Percentiles rank a stretch among this genome's conserved stretches.
These are phyloP conservation scores for Ericerus pela DNA, from an alignment of 1,140 invertebrate species.

Conservation along the genomic window DNA sequence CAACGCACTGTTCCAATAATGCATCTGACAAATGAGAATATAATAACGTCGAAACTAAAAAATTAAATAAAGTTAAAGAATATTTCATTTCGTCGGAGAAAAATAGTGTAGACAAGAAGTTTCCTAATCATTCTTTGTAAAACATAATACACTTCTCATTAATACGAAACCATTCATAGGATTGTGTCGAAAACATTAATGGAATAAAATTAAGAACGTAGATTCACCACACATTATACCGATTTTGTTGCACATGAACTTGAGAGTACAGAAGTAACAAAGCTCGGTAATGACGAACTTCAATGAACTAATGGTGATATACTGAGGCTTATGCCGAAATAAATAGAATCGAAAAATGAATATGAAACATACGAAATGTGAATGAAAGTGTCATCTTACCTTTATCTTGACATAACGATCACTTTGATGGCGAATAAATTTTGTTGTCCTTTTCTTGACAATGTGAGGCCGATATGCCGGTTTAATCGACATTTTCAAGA, in stretches of 20 bases:
- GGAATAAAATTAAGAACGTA: background rate
- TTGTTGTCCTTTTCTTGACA: slow-evolving; percentile 91
- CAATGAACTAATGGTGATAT: too few relatives aligned
- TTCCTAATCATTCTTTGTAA: background rate
- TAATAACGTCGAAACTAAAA: background rate
- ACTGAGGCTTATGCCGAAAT: too few relatives aligned
- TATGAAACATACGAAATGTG: background rate
- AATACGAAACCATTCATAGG: too few relatives aligned
- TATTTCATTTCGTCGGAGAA: background rate
- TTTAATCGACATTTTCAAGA: slow-evolving; percentile 51
- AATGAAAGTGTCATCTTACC: slow-evolving; percentile 39
- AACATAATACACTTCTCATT: background rate
- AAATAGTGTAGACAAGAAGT: background rate
- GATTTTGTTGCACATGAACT: too few relatives aligned
- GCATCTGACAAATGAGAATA: background rate
- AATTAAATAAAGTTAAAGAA: background rate
- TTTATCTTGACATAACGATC: slow-evolving; percentile 92
- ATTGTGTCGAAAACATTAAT: too few relatives aligned
- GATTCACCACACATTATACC: background rate
- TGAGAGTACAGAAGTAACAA: background rate
- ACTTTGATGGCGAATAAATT: slow-evolving; percentile 91
- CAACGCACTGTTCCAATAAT: background rate
- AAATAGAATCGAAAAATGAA: background rate
- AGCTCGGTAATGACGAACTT: too few relatives aligned
- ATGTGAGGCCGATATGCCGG: slow-evolving; percentile 76